These are phyloP conservation scores for Centropus unirufus DNA, from an alignment of 2,113 vertebrate genomes.

Conservation along the genomic window DNA sequence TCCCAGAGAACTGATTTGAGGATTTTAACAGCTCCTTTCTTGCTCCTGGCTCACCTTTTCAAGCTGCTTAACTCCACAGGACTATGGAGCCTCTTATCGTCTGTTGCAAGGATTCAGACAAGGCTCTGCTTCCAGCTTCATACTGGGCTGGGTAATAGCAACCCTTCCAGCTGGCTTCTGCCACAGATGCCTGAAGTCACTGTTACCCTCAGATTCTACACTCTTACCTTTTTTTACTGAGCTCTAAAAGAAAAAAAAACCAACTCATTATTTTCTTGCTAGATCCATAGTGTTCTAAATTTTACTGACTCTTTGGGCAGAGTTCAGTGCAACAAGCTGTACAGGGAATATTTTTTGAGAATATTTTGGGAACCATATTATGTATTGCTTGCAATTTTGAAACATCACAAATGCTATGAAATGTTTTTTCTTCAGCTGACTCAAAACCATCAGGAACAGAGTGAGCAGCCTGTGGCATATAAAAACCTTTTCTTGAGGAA, in stretches of 20 bases:
- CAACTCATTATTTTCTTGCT: neutral
- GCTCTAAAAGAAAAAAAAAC: neutral
- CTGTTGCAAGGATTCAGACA: neutral
- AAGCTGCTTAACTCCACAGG: neutral
- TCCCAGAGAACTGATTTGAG: neutral
- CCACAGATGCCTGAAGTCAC: neutral
- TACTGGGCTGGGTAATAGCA: neutral
- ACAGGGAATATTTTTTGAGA: constrained; percentile 15
- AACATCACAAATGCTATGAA: neutral
- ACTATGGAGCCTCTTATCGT: neutral
- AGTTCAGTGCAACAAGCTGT: constrained; percentile 2
- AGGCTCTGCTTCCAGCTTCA: neutral
- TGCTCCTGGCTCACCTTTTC: neutral
- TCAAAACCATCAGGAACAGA: neutral
- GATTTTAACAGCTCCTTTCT: constrained; percentile 3
- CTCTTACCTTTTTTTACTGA: neutral
- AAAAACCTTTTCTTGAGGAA: neutral
- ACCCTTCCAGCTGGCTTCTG: neutral
- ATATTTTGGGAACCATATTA: neutral
- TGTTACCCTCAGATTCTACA: neutral
- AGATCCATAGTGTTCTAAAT: neutral
- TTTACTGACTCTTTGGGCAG: neutral
- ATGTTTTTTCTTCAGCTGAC: neutral
- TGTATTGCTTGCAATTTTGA: neutral
- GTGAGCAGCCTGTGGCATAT: neutral